A percentile compares a stretch with the other conserved stretches of the same genome.
These are phyloP conservation scores for Phoxinus dragarum DNA, from an alignment of 2,797 vertebrate genomes.

Conservation along the genomic window DNA sequence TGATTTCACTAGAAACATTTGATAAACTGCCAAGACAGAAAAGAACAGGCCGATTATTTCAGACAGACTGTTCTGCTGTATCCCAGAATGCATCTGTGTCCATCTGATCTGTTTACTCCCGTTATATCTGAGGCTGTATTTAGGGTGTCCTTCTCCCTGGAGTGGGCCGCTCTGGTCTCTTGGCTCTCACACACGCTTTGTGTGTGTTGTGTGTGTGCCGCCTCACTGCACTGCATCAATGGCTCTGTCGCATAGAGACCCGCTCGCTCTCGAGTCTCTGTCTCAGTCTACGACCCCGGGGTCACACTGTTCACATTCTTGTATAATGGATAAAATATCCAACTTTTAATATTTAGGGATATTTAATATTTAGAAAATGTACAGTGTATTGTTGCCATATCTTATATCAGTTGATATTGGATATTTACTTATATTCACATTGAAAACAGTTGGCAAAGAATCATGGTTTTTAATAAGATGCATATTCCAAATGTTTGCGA, in stretches of 20 bases:
- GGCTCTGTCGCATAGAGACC: constrained; percentile 10
- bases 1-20: constrained; percentile 41
- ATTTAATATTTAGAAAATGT: background rate
- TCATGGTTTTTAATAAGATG: background rate
- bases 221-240: constrained; percentile 34
- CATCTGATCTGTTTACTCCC: constrained; percentile 55
- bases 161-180: constrained; percentile 22
- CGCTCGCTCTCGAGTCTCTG: background rate
- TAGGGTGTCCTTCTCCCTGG: constrained; percentile 22
- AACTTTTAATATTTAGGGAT: background rate
- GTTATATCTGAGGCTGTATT: constrained; percentile 56
- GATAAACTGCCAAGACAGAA: constrained; percentile 43
- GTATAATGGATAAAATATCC: background rate
- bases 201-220: background rate
- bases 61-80: constrained; percentile 40
- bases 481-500: background rate
- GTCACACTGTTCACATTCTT: background rate
- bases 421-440: no score
- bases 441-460: background rate
- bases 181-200: constrained; percentile 3
- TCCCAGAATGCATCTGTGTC: constrained; percentile 47
- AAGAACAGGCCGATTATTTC: constrained; percentile 49
- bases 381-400: background rate
- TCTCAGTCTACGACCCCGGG: background rate
- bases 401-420: no score